Evolutionary conservation across 2,888 invertebrate species (phyloP).

Genomic region (Drosophila cyrtoloma): DNA sequence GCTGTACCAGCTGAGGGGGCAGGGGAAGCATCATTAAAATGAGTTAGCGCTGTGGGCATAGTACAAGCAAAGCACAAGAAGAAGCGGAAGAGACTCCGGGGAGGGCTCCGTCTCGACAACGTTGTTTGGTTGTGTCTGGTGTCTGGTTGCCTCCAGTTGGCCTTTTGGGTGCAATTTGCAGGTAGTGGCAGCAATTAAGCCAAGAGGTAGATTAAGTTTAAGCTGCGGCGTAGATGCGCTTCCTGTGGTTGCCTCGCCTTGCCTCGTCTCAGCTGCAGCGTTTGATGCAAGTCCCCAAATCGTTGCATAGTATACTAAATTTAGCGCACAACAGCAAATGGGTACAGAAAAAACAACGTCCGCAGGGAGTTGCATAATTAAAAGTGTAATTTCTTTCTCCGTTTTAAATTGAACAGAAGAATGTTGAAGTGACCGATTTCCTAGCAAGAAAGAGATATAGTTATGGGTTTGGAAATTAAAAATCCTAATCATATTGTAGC

Average conservation of each 20-base stretch:
- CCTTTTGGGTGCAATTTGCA: slow-evolving; percentile 83
- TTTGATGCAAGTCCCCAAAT: slow-evolving; percentile 28
- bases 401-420: neutral
- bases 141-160: slow-evolving; percentile 42
- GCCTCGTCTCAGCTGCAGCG: slow-evolving; percentile 37
- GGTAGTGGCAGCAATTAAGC: slow-evolving; percentile 83
- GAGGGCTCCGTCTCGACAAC: slow-evolving; percentile 39
- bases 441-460: neutral
- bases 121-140: slow-evolving; percentile 29
- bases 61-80: slow-evolving; percentile 5
- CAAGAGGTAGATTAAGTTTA: slow-evolving; percentile 77
- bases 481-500: neutral
- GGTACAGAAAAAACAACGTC: neutral
- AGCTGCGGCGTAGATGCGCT: slow-evolving; percentile 58
- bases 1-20: slow-evolving; percentile 26
- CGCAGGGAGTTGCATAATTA: slow-evolving; percentile 1
- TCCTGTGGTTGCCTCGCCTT: slow-evolving; percentile 18
- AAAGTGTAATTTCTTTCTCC: slow-evolving; percentile 1
- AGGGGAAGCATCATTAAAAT: slow-evolving; percentile 75
- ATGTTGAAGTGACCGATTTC: neutral
- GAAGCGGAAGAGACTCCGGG: slow-evolving; percentile 12
- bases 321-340: slow-evolving; percentile 12
- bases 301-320: slow-evolving; percentile 22
- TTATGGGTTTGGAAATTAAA: neutral
- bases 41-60: slow-evolving; percentile 74